Percentiles rank a stretch among this genome's conserved stretches.
Conservation (phyloP, 2,797 vertebrate genomes). For the Poeciliopsis gracilis region DNA sequence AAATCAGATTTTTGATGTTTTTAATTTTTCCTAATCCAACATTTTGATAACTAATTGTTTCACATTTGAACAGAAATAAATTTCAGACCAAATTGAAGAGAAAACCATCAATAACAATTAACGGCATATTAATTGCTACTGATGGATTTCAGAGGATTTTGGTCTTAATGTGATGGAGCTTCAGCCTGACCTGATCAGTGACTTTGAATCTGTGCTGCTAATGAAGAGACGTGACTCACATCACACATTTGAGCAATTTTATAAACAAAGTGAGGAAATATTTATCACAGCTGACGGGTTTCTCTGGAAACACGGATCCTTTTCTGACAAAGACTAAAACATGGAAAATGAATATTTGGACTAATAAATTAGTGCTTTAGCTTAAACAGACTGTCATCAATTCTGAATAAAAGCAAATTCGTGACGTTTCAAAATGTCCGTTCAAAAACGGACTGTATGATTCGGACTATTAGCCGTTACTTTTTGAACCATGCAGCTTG, state of each 20-base stretch:
- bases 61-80: not conserved
- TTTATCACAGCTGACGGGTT: not conserved
- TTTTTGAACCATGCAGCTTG: too few relatives aligned
- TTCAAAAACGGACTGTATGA: too few relatives aligned
- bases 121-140: not conserved
- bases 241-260: constrained; percentile 13
- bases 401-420: not conserved
- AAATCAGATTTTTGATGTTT: too few relatives aligned
- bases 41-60: too few relatives aligned
- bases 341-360: not conserved
- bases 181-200: not conserved
- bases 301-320: not conserved
- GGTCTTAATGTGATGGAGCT: too few relatives aligned
- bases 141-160: not conserved
- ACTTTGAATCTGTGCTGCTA: not conserved
- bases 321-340: not conserved
- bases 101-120: not conserved
- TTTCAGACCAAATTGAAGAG: not conserved
- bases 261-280: not conserved
- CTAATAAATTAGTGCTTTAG: not conserved
- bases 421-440: not conserved
- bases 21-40: not conserved
- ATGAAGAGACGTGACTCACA: constrained; percentile 29
- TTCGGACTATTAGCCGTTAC: too few relatives aligned
- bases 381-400: not conserved